Conservation (phyloP, 2,888 invertebrate genomes). For the Acleris sparsana region DNA sequence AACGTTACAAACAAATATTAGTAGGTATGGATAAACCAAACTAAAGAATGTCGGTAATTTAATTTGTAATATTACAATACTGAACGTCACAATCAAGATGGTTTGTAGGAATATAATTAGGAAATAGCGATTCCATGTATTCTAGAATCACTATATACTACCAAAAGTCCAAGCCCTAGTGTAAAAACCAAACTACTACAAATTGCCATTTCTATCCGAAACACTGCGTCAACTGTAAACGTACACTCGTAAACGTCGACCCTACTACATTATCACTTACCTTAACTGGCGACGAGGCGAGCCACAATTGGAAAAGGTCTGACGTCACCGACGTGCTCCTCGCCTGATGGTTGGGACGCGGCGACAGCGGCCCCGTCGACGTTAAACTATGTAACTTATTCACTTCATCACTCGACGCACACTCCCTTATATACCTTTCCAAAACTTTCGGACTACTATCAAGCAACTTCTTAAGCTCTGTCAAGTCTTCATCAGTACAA, state of each 20-base stretch:
- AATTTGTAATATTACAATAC: too few species aligned
- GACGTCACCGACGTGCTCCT: conserved; percentile 90
- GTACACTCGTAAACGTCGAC: too few species aligned
- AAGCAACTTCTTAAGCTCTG: conserved; percentile 67
- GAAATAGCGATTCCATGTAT: too few species aligned
- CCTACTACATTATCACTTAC: conserved; percentile 66
- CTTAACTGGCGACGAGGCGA: conserved; percentile 90
- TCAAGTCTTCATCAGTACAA: conserved; percentile 71
- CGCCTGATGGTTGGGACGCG: conserved; percentile 77
- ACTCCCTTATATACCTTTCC: conserved; percentile 90
- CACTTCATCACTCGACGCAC: conserved; percentile 87
- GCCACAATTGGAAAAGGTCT: conserved; percentile 93
- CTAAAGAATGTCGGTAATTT: too few species aligned
- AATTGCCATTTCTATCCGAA: too few species aligned
- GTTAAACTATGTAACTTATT: conserved; percentile 84
- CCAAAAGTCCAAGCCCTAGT: too few species aligned
- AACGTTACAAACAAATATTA: too few species aligned
- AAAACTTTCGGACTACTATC: conserved; percentile 85
- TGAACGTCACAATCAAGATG: too few species aligned
- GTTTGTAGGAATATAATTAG: too few species aligned
- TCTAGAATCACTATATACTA: too few species aligned
- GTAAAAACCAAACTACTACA: too few species aligned
- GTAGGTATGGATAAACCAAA: too few species aligned
- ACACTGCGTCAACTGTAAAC: background rate
- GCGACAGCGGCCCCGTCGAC: conserved; percentile 78